phyloP scores from a whole-genome alignment of 2,113 vertebrate species.

The Arenaria interpres region DNA sequence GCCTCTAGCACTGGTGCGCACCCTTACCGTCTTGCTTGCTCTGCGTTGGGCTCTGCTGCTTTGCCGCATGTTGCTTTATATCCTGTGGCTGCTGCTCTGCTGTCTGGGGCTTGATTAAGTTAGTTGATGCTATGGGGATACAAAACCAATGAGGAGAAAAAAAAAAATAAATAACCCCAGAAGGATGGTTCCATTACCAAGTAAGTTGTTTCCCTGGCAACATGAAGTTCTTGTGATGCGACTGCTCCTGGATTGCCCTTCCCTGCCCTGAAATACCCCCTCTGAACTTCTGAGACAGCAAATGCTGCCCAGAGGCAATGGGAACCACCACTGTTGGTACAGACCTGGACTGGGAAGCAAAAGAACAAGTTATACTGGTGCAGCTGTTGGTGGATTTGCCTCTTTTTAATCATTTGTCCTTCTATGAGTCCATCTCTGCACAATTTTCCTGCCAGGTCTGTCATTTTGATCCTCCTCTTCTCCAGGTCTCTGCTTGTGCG shows the following conservation, averaged over 20 bases:
- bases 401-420: background rate
- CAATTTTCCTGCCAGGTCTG: background rate
- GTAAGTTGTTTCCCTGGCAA: conserved; percentile 16
- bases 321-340: background rate
- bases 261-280: background rate
- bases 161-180: background rate
- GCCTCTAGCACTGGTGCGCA: background rate
- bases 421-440: background rate
- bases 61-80: background rate
- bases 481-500: background rate
- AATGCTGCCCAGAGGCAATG: background rate
- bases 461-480: background rate
- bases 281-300: background rate
- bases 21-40: background rate
- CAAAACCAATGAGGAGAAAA: background rate
- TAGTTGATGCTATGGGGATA: background rate
- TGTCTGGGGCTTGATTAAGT: background rate
- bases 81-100: background rate
- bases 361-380: background rate
- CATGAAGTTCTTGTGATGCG: background rate
- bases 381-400: background rate
- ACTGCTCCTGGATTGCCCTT: background rate
- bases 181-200: background rate
- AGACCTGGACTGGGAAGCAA: background rate
- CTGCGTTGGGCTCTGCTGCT: background rate